Evolutionary conservation across 1,140 invertebrate genomes (phyloP).

Genomic region (Drosophila jambulina): DNA sequence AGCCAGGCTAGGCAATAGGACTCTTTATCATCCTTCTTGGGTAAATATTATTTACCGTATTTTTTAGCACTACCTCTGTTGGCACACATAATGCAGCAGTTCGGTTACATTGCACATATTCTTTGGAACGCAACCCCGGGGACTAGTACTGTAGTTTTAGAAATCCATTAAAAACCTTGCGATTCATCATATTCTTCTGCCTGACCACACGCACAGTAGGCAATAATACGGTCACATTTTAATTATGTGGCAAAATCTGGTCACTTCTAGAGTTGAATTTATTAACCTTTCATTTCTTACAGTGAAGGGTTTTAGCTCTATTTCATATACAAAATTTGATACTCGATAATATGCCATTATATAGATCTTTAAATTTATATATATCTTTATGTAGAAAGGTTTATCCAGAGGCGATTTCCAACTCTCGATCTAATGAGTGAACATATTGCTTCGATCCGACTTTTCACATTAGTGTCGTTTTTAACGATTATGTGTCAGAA

Average conservation of each 20-base stretch:
- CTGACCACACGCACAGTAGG: rapidly evolving
- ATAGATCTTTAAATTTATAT: no score
- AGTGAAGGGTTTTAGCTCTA: neutral
- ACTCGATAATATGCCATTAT: neutral
- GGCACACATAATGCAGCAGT: neutral
- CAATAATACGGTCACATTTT: neutral
- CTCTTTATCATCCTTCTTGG: neutral
- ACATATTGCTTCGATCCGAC: neutral
- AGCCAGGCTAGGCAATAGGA: neutral
- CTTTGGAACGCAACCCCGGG: neutral
- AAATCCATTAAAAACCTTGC: no score
- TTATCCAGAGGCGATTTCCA: neutral
- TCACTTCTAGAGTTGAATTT: neutral
- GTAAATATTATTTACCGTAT: neutral
- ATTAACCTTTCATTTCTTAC: neutral
- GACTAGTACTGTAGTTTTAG: neutral
- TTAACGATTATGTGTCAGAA: neutral
- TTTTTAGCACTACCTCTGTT: no score
- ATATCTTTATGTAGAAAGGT: no score
- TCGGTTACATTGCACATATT: neutral
- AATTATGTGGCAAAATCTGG: neutral
- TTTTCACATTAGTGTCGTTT: neutral
- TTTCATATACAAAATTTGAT: neutral
- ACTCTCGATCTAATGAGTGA: no score
- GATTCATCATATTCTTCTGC: neutral